Conservation (phyloP, 2,113 vertebrate genomes). For the Odocoileus hemionus region DNA sequence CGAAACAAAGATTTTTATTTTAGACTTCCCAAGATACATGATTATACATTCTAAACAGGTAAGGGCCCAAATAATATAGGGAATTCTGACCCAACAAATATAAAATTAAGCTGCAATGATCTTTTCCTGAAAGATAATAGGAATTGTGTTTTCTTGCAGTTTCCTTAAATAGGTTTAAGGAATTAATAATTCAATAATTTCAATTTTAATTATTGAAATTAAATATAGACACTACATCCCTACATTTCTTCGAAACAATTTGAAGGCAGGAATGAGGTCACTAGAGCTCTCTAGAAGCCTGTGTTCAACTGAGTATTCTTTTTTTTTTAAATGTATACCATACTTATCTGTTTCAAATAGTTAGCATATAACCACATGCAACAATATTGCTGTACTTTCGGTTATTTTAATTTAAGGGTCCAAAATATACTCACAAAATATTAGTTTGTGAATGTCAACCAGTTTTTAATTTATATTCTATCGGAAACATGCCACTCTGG, state of each 20-base stretch:
- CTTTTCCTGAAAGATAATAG: background rate
- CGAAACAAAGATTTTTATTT: background rate
- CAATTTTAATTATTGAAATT: background rate
- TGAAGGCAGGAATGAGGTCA: background rate
- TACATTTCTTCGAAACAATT: background rate
- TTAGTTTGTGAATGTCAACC: background rate
- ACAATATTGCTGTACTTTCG: constrained; percentile 45
- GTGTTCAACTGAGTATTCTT: background rate
- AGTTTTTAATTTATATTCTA: constrained; percentile 16
- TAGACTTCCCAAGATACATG: background rate
- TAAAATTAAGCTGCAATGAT: background rate
- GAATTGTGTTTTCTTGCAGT: background rate
- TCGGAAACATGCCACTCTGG: background rate
- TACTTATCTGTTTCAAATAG: constrained; percentile 35
- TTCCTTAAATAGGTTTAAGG: background rate
- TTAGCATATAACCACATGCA: background rate
- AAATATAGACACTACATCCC: background rate
- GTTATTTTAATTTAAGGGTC: constrained; percentile 22
- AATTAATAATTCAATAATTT: background rate
- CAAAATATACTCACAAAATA: constrained; percentile 46
- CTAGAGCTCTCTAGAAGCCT: background rate
- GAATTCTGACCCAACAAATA: background rate
- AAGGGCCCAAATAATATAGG: background rate
- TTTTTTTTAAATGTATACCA: background rate
- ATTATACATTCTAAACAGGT: background rate